Base-by-base conservation (phyloP, 2,888 invertebrate species). In the Diabrotica balteata region DNA sequence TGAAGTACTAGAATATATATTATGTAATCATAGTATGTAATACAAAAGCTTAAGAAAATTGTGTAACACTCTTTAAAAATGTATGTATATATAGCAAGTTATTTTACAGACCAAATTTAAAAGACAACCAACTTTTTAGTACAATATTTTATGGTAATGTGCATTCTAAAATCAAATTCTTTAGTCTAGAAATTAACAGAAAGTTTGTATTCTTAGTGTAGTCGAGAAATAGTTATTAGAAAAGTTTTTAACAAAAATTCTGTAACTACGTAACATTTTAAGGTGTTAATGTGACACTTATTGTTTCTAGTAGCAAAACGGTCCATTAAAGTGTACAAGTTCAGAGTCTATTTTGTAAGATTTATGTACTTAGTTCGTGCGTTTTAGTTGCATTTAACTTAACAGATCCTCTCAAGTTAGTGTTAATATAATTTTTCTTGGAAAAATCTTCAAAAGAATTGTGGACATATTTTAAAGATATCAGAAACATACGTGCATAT, bases 121-220 rank as follows among this genome's bases (percentile, higher is more conserved):
- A 9, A 52, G 8, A 32, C 3, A 22, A 32, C 11, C 17, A 17
- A 50, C 45, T 22, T 42, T 47, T 8, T 11, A 11, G n/a, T 51
- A 32, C 32, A 50, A n/a, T n/a, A 46, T 43, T 11, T 59, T 44
- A 53, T 22, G 52, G 57, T 62, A 53, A 11, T 43, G 58, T 53
- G 63, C 43, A 57, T 58, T 32, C 42, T 11, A 4, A 58, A 46
- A 55, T 51, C 50, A 59, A 52, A 67, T 49, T 44, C 51, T 55
- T 47, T 72, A 72, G 70, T 52, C 22, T 72, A 72, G 72, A 66
- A 60, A 58, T 68, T 71, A 67, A 70, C 64, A 53, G 64, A 55
- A 64, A 58, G 55, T 72, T 50, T 72, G 69, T 72, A 72, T 69
- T 59, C 32, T 57, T 71, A 71, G 72, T 59, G 63, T 67, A 67